phyloP scores from a whole-genome alignment of 2,113 vertebrate species.

The Channa argus region DNA sequence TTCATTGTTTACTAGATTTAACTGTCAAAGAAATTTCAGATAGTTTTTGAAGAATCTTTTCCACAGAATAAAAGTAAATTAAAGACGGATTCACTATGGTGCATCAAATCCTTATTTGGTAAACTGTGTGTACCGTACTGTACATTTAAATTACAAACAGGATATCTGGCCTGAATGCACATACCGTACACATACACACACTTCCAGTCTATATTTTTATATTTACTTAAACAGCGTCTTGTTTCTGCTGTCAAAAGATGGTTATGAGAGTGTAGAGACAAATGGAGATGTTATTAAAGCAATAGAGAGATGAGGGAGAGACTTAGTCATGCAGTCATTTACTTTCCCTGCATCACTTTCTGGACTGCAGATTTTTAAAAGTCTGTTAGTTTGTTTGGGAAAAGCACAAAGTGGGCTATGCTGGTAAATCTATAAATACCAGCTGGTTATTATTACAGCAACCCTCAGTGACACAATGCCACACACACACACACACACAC shows the following conservation, averaged over 20 bases:
- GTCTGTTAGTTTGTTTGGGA: slow-evolving; percentile 66
- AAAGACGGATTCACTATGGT: too few species aligned
- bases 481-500: slow-evolving; percentile 28
- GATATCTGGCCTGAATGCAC: slow-evolving; percentile 6
- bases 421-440: slow-evolving; percentile 56
- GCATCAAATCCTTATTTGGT: too few species aligned
- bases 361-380: slow-evolving; percentile 67
- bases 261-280: slow-evolving; percentile 32
- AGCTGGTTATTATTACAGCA: slow-evolving; percentile 72
- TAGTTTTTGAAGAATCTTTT: too few species aligned
- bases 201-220: slow-evolving; percentile 8
- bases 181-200: slow-evolving; percentile 3
- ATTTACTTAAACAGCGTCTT: slow-evolving; percentile 33
- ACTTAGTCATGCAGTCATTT: slow-evolving; percentile 61
- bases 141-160: slow-evolving; percentile 13
- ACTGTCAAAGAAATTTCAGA: too few species aligned
- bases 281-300: slow-evolving; percentile 55
- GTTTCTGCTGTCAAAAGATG: slow-evolving; percentile 27
- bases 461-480: slow-evolving; percentile 48
- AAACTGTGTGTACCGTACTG: too few species aligned
- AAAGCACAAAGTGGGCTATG: slow-evolving; percentile 52
- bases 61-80: too few species aligned
- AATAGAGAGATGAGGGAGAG: slow-evolving; percentile 54
- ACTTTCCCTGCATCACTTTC: slow-evolving; percentile 50
- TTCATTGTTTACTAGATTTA: too few species aligned